Evolutionary conservation across 2,888 invertebrate genomes (phyloP), one percentile per base, ranked within the genome.

Genomic region (Tholera decimalis): DNA sequence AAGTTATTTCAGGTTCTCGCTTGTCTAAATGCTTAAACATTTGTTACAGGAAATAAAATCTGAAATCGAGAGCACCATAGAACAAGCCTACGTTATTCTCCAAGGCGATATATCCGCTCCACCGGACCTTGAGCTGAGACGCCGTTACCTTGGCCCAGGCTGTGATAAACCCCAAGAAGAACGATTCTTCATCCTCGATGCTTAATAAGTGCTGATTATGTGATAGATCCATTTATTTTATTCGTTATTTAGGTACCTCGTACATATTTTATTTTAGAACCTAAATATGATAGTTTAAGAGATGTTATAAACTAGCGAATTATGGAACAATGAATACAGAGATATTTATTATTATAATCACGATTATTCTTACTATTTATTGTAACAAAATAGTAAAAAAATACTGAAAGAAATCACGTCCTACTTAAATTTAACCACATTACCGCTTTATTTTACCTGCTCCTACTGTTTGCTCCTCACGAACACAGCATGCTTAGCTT

Each of bases 81-180:
- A 93, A 60, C 94, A 96, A 88, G 96, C 96, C 66, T 92, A 92
- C 77, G 88, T 87, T 72, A 96, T 96, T 80, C 92, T 96, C 74
- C 93, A 95, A 80, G 94, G 95, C 64, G 96, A 96, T 80, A 89
- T 96, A 72, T 93, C 96, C 15, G 95, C 96, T 56, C 96, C 96
- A 8, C 92, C 92, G 61, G 96, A 94, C 83, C 90, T 96, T 44
- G 93, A 93, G 77, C 83, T 94, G 51, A 83, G 95, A 76, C 88
- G 87, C 66, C 91, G 87, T 55, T 95, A 95, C 87, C 92, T 95
- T 66, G 95, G 95, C 66, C 91, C 93, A 37, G 94, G 92, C 85
- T 91, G 93, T 85, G 92, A 93, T 73, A 94, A 92, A 85, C 88
- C 95, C 65, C 93, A 88, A 39, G 87, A 92, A 85, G 94, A 95